Base-by-base conservation (phyloP, 2,797 vertebrate genomes). In the Myotis vivesi region DNA sequence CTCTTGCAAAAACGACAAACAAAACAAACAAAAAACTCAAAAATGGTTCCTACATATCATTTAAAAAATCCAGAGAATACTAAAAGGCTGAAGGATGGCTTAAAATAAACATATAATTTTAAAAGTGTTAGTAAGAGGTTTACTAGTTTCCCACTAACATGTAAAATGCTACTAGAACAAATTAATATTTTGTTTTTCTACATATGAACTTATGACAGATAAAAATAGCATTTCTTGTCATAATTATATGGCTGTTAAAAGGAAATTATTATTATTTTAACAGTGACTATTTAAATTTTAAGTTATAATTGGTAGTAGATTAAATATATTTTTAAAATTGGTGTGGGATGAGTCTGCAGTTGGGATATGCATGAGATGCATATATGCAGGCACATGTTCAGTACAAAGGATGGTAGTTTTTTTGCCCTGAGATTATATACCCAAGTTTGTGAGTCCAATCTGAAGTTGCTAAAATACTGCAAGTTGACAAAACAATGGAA, bases 121-220 rank as follows among this genome's bases (percentile, higher is more conserved):
- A 83, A 87, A 71, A 83, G 25, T 57, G 25, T 53, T 62, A 36
- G 23, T 72, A 72, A 85, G 53, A 49, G 25, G 16, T 76, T 75
- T 64, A 51, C 44, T 79, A 30, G 36, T 51, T n/a, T 68, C 68
- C 25, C 15, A 80, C 51, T 83, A 57, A 7, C 2, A 82, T 87
- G 79, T 69, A 91, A 77, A 33, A 85, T 46, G 5, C 22, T 91
- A 76, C 2, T 53, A 69, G 22, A 73, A 4, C 1, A 73, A 83
- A 90, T 77, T 62, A 82, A 73, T 68, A 86, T 53, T 72, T 89
- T 91, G 8, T 66, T 91, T 89, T 71, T 75, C 57, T 77, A 53
- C 1, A 49, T 15, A 80, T 49, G 28, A 96, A 68, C 3, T 53
- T 85, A 82, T 33, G 0, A 12, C 4, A 91, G 36, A 64, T 83